Evolutionary conservation across 2,113 vertebrate genomes (phyloP), one percentile per base, ranked within the genome.

Genomic region (Microcebus ravelobensis): DNA sequence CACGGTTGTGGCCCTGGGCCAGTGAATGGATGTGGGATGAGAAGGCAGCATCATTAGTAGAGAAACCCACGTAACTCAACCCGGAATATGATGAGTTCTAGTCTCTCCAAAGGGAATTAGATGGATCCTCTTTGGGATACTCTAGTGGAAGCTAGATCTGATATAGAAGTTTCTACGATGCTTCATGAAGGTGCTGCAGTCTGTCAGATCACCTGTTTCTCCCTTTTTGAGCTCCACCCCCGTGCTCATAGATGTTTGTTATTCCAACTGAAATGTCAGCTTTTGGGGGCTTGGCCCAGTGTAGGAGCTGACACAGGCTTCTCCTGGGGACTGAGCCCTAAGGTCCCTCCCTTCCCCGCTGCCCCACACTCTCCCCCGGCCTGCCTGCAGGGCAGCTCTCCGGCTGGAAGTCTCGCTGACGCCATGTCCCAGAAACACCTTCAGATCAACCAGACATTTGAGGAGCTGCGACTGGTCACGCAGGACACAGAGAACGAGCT

Each of bases 401-500:
- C 99, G 0, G 98, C 99, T 1, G 99, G 99, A 2, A 99, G 98
- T 36, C 98, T 99, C 97, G 99, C 99, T 96, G 99, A 99, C 0
- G 99, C 99, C 98, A 99, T 99, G 99, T 99, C 99, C 89, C 99
- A 99, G 99, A 99, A 99, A 96, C 99, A 99, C 98, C 99, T 99
- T 86, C 99, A 99, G 98, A 99, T 99, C 98, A 99, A 99, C 98
- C 99, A 99, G 97, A 99, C 99, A 1, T 99, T 99, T 1, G 99
- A 99, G 98, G 99, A 99, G 98, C 99, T 99, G 61, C 98, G 99
- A 21, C 97, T 99, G 97, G 98, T 99, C 96, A 99, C 99, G 0
- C 99, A 99, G 97, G 99, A 99, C 98, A 99, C 99, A 0, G 99
- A 99, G 98, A 99, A 99, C 0, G 99, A 99, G 90, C 98, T 99